Evolutionary conservation across 2,113 vertebrate species (phyloP), one percentile per base, ranked within the genome.

Genomic region (Chascanopsetta lugubris): DNA sequence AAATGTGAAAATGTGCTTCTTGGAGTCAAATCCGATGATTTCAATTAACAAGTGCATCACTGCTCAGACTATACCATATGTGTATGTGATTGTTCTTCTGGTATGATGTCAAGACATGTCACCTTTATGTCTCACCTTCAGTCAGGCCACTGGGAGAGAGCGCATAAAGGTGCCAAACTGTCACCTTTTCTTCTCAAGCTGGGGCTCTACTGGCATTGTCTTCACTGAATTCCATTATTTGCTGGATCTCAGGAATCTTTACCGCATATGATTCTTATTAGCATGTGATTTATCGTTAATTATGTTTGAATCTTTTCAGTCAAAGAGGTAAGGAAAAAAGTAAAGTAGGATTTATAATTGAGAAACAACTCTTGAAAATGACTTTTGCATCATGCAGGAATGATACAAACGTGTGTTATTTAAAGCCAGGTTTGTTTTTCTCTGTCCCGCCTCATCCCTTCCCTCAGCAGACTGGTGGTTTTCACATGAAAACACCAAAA

Each of bases 101-200:
- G 85, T 79, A 75, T 75, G 62, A 61, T 74, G 42, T 80, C 56
- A 48, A 59, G 66, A 50, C 79, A 80, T 75, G 59, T 66, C 79
- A 87, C 72, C 80, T 75, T 69, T 80, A 51, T 62, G 83, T 90
- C 79, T 90, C 87, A 85, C 84, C 77, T 82, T 61, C 20, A 67
- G 49, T 58, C 42, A 75, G 84, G 59, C 61, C 72, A 62, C 68
- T 45, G 69, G 65, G 73, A 81, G 59, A 79, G 76, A 74, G 58
- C 68, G 78, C 26, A 40, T 18, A 29, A 69, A 77, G 76, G 66
- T 57, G 80, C 49, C 45, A 78, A 61, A 68, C 49, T 85, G 30
- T 80, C 80, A 86, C 77, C 61, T 87, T 79, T 68, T 55, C 61
- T 32, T 46, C 42, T 79, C 63, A 66, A 76, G 60, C 53, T 81